phyloP scores from a whole-genome alignment of 1,140 invertebrate genomes.

The Matsumurasca onukii region DNA sequence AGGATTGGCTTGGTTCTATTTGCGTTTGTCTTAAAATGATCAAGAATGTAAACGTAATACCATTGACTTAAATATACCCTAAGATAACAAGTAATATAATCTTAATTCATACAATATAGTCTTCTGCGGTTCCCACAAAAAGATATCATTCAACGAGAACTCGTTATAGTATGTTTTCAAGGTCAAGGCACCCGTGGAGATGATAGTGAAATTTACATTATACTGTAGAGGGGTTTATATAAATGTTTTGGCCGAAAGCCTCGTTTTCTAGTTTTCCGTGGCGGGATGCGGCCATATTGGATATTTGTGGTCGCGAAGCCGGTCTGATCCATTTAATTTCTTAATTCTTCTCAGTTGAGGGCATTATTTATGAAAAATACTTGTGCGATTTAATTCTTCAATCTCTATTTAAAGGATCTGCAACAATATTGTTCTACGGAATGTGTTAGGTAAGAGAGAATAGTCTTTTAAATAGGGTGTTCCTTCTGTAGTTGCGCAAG shows the following conservation, averaged over 20 bases:
- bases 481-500: constrained; percentile 28
- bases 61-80: no score
- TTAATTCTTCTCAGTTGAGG: background rate
- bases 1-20: no score
- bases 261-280: constrained; percentile 34
- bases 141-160: no score
- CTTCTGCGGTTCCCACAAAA: no score
- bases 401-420: background rate
- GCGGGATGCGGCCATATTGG: constrained; percentile 33
- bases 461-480: background rate
- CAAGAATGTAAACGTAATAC: no score
- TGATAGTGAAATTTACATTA: constrained; percentile 16
- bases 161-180: no score
- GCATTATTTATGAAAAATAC: background rate
- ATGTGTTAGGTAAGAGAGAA: constrained; percentile 27
- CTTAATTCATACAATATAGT: no score
- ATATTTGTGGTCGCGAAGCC: constrained; percentile 26
- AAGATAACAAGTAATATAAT: no score
- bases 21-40: no score
- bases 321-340: background rate
- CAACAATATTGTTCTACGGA: constrained; percentile 18
- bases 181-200: constrained; percentile 9
- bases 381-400: background rate
- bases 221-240: constrained; percentile 31
- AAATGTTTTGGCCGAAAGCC: constrained; percentile 22